Evolutionary conservation across 2,797 vertebrate genomes (phyloP), one percentile per base, ranked within the genome.

Genomic region (Onychomys torridus): DNA sequence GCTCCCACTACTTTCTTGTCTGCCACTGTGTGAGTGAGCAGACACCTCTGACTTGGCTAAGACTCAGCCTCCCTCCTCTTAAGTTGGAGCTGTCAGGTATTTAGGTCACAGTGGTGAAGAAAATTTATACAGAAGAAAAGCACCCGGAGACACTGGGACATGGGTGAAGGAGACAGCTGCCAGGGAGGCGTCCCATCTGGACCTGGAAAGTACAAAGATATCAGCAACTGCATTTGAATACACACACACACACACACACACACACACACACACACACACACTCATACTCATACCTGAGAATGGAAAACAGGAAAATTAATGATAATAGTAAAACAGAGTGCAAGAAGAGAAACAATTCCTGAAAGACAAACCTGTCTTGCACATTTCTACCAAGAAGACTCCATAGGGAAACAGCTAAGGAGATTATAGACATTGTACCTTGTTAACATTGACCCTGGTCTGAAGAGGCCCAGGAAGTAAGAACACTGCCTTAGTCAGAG

Each of bases 231-330:
- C 34, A 10, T 9, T 5, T 27, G 63, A 43, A 90, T 9, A 93
- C 49, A 49, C 63, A 46, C 16, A 78, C 4, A 87, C 8, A 63
- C 29, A 83, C 43, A 16, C 25, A 6, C 2, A 8, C 19, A 5
- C 37, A 43, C 27, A 8, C 10, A 40, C 37, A 40, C 37, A 76
- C 3, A 73, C 19, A 23, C 69, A 71, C 69, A 23, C 8, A 25
- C 17, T 5, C 43, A 52, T 2, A 6, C 17, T 3, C 14, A 43
- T 13, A 3, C 23, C 8, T 1, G 4, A 0, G 49, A 0, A 17
- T 4, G 57, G n/a, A 40, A 52, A 73, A 83, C 43, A 88, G 34
- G 81, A 69, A 63, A 13, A 67, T 27, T 17, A 46, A 65, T 85
- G 75, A 90, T 27, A 17, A 55, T 55, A 55, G 17, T 55, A 55